Percentiles rank a stretch among this genome's conserved stretches.
Evolutionary conservation across 2,113 vertebrate genomes (phyloP).

Genomic region (Furnarius figulus): DNA sequence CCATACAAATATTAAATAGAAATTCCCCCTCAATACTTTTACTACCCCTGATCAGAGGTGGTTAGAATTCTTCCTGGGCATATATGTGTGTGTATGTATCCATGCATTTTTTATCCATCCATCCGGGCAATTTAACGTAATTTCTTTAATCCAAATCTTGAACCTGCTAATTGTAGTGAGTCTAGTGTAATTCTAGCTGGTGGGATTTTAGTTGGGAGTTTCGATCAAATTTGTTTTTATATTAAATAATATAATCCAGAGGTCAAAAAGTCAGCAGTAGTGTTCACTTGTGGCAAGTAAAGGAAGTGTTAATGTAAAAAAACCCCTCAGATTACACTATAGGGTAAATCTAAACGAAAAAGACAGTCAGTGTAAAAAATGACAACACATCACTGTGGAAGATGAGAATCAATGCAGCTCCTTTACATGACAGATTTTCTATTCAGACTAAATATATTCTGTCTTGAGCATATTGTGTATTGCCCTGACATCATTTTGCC

Average conservation of each 20-base stretch:
- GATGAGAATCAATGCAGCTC: constrained; percentile 49
- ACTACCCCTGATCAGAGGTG: neutral
- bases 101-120: neutral
- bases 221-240: neutral
- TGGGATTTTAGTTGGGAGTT: neutral
- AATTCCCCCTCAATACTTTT: neutral
- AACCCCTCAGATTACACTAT: neutral
- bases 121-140: neutral
- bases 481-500: constrained; percentile 59
- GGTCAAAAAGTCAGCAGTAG: neutral
- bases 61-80: neutral
- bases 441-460: constrained; percentile 60
- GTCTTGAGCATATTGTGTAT: constrained; percentile 51
- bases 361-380: constrained; percentile 56
- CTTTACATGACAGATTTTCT: constrained; percentile 54
- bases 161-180: neutral
- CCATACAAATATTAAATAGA: neutral
- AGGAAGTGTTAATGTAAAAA: constrained; percentile 1
- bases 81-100: rapidly evolving
- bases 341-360: constrained; percentile 47
- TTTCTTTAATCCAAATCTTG: neutral
- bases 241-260: neutral
- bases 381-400: constrained; percentile 51
- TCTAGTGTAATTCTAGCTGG: neutral
- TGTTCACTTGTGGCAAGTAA: neutral